Base-by-base conservation (phyloP, 92 coral and sea anemone genomes). In the Heliopora coerulea region DNA sequence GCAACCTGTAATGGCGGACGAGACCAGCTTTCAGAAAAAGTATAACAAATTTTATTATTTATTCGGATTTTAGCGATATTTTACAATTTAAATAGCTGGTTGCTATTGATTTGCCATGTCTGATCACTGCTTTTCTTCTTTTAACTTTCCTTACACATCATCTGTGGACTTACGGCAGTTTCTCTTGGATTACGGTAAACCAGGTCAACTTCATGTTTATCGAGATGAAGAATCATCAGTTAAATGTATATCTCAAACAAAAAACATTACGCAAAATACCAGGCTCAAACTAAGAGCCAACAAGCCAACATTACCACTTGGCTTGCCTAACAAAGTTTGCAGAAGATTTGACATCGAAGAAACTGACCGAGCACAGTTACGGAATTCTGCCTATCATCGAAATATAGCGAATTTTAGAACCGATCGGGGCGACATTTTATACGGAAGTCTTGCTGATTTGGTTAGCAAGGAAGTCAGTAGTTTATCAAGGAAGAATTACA, bases 141-240 rank as follows among this genome's bases (percentile, higher is more conserved):
- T 78, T 59, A 89, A 86, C 75, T 86, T 88, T 61, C 95, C 99
- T 12, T 88, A 80, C 62, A 83, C 86, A 23, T 60, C 79, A 21
- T 84, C 89, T 42, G 84, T 81, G 24, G 57, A 74, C 18, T 80
- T 79, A 44, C 60, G 78, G 11, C 91, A 90, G 72, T 80, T 83
- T 8, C 86, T 86, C 32, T 60, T 88, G 24, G 99, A 90, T 34
- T 95, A 95, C 74, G 96, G 99, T 13, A 86, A 87, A 35, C 50
- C 87, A 8, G 85, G 95, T n/a, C 46, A 75, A 21, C 62, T 78
- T 28, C 85, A 85, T 52, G 31, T 95, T 12, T 85, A 75, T 49
- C 65, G 86, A 28, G 75, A 82, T 40, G 84, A 78, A 33, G 56
- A 66, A 13, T 74, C 37, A 6, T 5, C 29, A n/a, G 28, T 63